Base-by-base conservation (phyloP, 2,888 invertebrate species). In the Stictocephala bisonia region DNA sequence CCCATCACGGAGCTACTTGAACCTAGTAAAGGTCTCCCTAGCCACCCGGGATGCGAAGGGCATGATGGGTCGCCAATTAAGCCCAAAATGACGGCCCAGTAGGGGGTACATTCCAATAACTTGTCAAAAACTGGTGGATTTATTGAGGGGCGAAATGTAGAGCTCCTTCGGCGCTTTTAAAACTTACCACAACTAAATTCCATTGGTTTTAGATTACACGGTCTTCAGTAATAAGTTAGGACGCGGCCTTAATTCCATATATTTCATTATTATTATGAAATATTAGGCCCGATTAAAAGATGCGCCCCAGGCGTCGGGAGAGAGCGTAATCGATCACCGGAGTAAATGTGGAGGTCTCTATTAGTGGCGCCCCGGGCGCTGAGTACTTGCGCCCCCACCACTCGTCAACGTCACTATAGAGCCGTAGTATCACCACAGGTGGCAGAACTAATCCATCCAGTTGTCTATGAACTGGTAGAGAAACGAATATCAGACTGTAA, bases 51-150 rank as follows among this genome's bases (percentile, higher is more conserved):
- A 56, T n/a, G 53, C 53, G 20, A 11, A 18, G 24, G 9, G 53
- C 31, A 56, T 71, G 74, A 74, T 74, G 71, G 71, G 74, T 71
- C 67, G 74, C 56, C 71, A 74, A 71, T 71, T 74, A 74, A 56
- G 44, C n/a, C 40, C 66, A 73, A 73, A 70, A 70, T 56, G 70
- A 70, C 70, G 70, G 27, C 53, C 31, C 70, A 53, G 56, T 56
- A 70, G 70, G 70, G 70, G 70, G 70, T 41, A 41, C 70, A 56
- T 56, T 56, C 70, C 56, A 53, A 53, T 56, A 70, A 70, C 70
- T 70, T 70, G 70, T 70, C 70, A 70, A 70, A 64, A 70, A 56
- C 40, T 70, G 41, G 53, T 41, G 56, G 56, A 70, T 70, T 70
- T 70, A 70, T 70, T 56, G 70, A 50, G 31, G 51, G 26, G 35